Evolutionary conservation across 1,140 invertebrate species (phyloP).

Genomic region (Drosophila kurseongensis): DNA sequence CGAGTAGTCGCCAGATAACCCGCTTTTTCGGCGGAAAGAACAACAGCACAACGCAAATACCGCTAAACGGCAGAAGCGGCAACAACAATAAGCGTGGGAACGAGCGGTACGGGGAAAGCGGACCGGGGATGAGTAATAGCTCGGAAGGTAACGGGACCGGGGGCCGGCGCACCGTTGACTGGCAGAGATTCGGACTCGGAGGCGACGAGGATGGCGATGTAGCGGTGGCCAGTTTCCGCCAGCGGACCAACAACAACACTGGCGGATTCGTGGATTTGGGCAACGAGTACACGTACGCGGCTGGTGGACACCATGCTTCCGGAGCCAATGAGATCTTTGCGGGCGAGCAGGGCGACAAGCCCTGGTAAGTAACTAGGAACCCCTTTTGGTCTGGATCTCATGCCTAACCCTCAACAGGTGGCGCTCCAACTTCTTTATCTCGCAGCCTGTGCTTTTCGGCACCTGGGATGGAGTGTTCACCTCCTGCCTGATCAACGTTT

Average conservation of each 20-base stretch:
- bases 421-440: slow-evolving; percentile 97
- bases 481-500: slow-evolving; percentile 97
- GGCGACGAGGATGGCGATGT: slow-evolving; percentile 79
- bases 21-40: not conserved
- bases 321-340: slow-evolving; percentile 95
- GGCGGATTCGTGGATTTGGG: slow-evolving; percentile 89
- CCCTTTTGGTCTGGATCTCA: not conserved
- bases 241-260: slow-evolving; percentile 85
- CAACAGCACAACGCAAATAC: not conserved
- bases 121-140: slow-evolving; percentile 68
- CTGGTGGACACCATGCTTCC: slow-evolving; percentile 92
- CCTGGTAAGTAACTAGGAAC: slow-evolving; percentile 61
- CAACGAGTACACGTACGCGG: slow-evolving; percentile 90
- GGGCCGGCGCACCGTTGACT: slow-evolving; percentile 69
- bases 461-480: slow-evolving; percentile 97
- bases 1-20: slow-evolving; percentile 22
- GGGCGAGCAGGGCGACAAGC: slow-evolving; percentile 90
- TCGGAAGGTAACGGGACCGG: slow-evolving; percentile 63
- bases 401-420: slow-evolving; percentile 88
- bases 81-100: slow-evolving; percentile 17
- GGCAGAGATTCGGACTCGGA: slow-evolving; percentile 80
- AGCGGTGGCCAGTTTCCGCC: slow-evolving; percentile 79
- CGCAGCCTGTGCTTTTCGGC: slow-evolving; percentile 96
- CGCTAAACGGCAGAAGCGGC: not conserved
- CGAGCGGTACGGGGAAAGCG: slow-evolving; percentile 23